These are phyloP conservation scores for Proisotoma minuta DNA, from an alignment of 2,888 invertebrate genomes.

Conservation along the genomic window DNA sequence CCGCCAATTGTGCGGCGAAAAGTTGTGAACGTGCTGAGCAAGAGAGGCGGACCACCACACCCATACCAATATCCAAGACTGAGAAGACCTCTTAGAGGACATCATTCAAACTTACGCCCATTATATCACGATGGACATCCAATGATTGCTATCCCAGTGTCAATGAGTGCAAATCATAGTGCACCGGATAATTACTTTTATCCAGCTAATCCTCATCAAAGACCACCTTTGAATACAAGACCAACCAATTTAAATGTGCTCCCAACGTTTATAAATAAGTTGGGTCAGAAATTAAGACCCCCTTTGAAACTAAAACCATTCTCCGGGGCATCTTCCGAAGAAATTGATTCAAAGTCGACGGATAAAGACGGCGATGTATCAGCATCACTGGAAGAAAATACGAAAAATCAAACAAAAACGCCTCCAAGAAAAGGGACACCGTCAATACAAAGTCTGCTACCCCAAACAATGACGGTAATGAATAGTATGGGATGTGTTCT, in stretches of 20 bases:
- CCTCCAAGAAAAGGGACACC: conserved; percentile 9
- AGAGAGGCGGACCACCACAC: conserved; percentile 20
- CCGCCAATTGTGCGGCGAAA: conserved; percentile 4
- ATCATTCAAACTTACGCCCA: neutral
- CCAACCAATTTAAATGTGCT: too few species aligned
- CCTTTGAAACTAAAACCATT: neutral
- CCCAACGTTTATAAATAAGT: too few species aligned
- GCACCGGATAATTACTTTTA: too few species aligned
- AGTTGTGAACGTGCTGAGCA: neutral
- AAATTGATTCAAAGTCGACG: neutral
- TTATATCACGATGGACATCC: too few species aligned
- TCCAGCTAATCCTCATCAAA: too few species aligned
- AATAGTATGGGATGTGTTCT: conserved; percentile 36
- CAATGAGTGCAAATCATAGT: too few species aligned
- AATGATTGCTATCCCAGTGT: neutral
- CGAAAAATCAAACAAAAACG: neutral
- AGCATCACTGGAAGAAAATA: neutral
- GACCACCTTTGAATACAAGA: too few species aligned
- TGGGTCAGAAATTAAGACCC: too few species aligned
- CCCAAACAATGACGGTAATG: conserved; percentile 27
- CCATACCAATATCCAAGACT: conserved; percentile 1
- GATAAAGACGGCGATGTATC: neutral
- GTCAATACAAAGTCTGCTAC: conserved; percentile 13
- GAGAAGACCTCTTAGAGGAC: too few species aligned
- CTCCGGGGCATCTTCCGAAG: conserved; percentile 2